These are phyloP conservation scores for Scolopax mira DNA, from an alignment of 2,113 vertebrate species.

Conservation along the genomic window DNA sequence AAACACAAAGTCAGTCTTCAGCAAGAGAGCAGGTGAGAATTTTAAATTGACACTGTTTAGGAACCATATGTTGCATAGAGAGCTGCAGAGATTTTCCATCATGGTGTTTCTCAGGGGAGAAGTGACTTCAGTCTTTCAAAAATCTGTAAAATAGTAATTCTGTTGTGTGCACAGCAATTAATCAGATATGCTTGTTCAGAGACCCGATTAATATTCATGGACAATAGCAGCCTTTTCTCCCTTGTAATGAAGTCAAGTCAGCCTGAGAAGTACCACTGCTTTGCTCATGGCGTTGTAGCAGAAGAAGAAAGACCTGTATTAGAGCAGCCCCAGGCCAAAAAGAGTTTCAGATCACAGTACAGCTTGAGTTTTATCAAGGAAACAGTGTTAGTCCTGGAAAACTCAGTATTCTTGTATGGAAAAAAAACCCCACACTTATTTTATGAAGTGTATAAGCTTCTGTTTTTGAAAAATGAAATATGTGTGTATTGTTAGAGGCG, in stretches of 20 bases:
- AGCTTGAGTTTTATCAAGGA: neutral
- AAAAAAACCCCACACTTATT: neutral
- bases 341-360: neutral
- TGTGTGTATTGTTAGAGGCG: neutral
- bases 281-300: neutral
- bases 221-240: neutral
- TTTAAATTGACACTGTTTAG: neutral
- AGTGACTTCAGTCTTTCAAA: neutral
- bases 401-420: neutral
- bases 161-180: neutral
- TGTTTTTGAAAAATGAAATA: neutral
- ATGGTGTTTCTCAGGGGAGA: neutral
- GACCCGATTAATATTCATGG: neutral
- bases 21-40: conserved; percentile 78
- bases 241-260: neutral
- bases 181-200: neutral
- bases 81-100: neutral
- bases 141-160: neutral
- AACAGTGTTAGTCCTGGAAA: neutral
- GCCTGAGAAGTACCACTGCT: neutral
- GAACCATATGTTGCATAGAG: neutral
- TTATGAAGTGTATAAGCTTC: neutral
- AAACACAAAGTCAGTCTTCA: conserved; percentile 71
- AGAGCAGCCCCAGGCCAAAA: neutral
- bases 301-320: neutral